Conservation (phyloP, 1,140 invertebrate genomes). For the Anastrepha ludens region DNA sequence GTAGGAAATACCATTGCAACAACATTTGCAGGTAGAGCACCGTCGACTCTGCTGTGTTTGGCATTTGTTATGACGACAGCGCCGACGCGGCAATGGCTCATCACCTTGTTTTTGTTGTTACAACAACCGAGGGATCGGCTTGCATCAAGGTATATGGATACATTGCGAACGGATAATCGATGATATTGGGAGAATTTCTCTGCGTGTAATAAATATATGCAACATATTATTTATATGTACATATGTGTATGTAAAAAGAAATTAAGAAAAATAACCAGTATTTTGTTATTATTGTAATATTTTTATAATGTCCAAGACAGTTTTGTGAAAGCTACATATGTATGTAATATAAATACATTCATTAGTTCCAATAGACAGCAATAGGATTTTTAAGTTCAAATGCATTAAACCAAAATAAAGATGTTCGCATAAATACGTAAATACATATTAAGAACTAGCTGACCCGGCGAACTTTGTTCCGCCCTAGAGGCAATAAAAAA, state of each 20-base stretch:
- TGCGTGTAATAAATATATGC: background rate
- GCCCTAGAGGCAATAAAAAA: too few relatives aligned
- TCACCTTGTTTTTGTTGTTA: background rate
- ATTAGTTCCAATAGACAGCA: too few relatives aligned
- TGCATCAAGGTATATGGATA: background rate
- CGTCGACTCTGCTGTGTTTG: background rate
- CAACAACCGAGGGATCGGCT: constrained; percentile 4
- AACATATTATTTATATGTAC: background rate
- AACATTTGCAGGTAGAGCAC: background rate
- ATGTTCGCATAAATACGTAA: too few relatives aligned
- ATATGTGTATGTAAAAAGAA: background rate
- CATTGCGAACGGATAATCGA: background rate
- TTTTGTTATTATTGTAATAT: too few relatives aligned
- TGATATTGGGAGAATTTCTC: background rate
- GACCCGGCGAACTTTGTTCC: too few relatives aligned
- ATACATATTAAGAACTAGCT: too few relatives aligned
- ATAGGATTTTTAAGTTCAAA: too few relatives aligned
- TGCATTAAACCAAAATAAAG: too few relatives aligned
- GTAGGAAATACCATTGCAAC: background rate
- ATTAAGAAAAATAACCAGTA: background rate
- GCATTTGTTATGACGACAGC: background rate
- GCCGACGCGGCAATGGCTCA: background rate
- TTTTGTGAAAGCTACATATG: too few relatives aligned
- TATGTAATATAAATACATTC: too few relatives aligned
- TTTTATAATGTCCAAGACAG: too few relatives aligned